A percentile compares a stretch with the other conserved stretches of the same genome.
Conservation (phyloP, 92 coral and sea anemone species). For the Porites evermanni region DNA sequence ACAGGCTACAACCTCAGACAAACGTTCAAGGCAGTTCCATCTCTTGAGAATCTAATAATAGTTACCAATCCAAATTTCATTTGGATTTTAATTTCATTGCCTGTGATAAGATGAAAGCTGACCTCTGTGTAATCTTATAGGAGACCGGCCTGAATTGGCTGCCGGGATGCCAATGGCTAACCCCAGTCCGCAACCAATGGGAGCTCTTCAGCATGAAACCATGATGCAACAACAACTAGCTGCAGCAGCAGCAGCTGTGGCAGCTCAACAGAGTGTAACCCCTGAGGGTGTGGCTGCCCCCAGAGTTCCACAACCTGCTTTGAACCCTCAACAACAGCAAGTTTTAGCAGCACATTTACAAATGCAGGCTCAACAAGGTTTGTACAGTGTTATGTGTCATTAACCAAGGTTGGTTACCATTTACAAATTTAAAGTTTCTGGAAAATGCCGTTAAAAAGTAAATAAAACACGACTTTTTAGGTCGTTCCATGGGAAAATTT, state of each 20-base stretch:
- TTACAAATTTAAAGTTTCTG: too few relatives aligned
- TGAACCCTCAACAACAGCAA: constrained; percentile 73
- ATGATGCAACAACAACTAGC: constrained; percentile 88
- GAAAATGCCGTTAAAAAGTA: too few relatives aligned
- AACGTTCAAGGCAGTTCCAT: too few relatives aligned
- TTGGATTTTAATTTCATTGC: not conserved
- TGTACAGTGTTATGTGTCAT: not conserved
- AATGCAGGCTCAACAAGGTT: constrained; percentile 58
- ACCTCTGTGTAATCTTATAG: constrained; percentile 11
- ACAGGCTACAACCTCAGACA: too few relatives aligned
- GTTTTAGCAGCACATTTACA: constrained; percentile 48
- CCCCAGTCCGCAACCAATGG: constrained; percentile 76
- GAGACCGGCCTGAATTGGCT: constrained; percentile 69
- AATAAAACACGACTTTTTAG: too few relatives aligned
- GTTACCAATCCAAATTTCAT: too few relatives aligned
- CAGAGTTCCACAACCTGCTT: constrained; percentile 54
- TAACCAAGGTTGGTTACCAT: too few relatives aligned
- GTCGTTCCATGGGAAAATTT: not conserved
- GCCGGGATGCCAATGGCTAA: constrained; percentile 66
- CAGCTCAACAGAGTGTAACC: constrained; percentile 63
- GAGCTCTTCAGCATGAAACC: constrained; percentile 85
- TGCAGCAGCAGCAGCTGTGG: constrained; percentile 71
- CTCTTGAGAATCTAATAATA: too few relatives aligned
- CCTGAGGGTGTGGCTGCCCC: constrained; percentile 58
- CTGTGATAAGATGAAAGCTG: not conserved